phyloP scores from a whole-genome alignment of 2,888 invertebrate species.

The Entomobrya multifasciata region DNA sequence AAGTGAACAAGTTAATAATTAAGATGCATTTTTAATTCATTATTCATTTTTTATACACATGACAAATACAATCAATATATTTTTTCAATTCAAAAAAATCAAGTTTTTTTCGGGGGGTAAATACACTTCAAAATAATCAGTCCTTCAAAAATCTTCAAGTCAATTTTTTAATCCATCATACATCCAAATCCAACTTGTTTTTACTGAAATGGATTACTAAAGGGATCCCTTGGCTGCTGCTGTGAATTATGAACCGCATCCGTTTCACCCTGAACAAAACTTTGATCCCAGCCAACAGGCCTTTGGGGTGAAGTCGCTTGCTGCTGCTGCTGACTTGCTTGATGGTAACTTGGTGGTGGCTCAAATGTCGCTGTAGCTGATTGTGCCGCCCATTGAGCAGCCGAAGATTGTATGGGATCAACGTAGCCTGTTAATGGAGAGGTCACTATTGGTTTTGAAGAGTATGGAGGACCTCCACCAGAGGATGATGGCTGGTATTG shows the following conservation, averaged over 20 bases:
- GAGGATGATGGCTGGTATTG: not conserved
- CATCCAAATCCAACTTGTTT: too few relatives aligned
- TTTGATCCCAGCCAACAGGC: conserved; percentile 75
- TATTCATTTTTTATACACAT: too few relatives aligned
- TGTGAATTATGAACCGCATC: too few relatives aligned
- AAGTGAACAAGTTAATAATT: too few relatives aligned
- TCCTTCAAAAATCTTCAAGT: too few relatives aligned
- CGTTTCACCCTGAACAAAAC: conserved; percentile 52
- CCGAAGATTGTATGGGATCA: conserved; percentile 74
- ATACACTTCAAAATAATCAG: too few relatives aligned
- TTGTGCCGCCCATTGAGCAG: conserved; percentile 75
- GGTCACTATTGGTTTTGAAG: not conserved
- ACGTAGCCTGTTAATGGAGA: conserved; percentile 15
- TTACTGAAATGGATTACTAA: conserved; percentile 9
- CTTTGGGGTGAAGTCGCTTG: conserved; percentile 6
- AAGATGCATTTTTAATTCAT: too few relatives aligned
- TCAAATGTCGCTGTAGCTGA: conserved; percentile 64
- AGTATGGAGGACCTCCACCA: too few relatives aligned
- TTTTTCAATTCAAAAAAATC: too few relatives aligned
- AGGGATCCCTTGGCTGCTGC: conserved; percentile 2
- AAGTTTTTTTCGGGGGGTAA: too few relatives aligned
- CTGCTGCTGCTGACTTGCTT: conserved; percentile 3
- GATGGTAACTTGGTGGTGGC: conserved; percentile 76
- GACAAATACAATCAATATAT: too few relatives aligned
- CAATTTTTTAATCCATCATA: too few relatives aligned